phyloP scores from a whole-genome alignment of 1,140 invertebrate species.

The Berghia stephanieae region DNA sequence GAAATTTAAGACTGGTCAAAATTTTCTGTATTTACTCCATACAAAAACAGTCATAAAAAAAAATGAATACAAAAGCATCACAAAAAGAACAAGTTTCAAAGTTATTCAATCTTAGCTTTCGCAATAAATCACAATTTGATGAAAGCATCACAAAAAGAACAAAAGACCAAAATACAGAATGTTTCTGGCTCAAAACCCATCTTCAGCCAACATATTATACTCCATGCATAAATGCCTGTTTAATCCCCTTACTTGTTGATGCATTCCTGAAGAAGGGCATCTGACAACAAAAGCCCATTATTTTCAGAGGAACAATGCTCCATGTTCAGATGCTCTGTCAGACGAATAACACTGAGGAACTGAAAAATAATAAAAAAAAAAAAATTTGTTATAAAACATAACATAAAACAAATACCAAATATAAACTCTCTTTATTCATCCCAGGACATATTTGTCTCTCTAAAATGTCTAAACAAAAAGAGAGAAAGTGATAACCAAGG shows the following conservation, averaged over 20 bases:
- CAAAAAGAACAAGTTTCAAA: too few species aligned
- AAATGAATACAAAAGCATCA: too few species aligned
- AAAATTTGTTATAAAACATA: not conserved
- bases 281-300: not conserved
- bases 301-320: constrained; percentile 38
- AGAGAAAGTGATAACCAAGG: not conserved
- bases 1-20: too few species aligned
- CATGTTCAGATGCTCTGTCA: constrained; percentile 60
- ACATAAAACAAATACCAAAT: not conserved
- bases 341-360: constrained; percentile 55
- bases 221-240: too few species aligned
- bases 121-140: too few species aligned
- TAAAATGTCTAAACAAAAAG: constrained; percentile 34
- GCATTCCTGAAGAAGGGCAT: constrained; percentile 19
- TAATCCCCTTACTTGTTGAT: constrained; percentile 20
- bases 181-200: too few species aligned
- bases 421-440: not conserved
- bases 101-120: too few species aligned
- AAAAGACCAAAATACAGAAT: too few species aligned
- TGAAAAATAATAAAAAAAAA: constrained; percentile 23
- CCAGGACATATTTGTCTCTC: not conserved
- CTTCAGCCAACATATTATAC: too few species aligned
- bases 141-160: too few species aligned
- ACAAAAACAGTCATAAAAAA: too few species aligned
- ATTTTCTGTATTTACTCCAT: too few species aligned